Conservation (phyloP, 2,888 invertebrate species). For the Caenorhabditis sp. region DNA sequence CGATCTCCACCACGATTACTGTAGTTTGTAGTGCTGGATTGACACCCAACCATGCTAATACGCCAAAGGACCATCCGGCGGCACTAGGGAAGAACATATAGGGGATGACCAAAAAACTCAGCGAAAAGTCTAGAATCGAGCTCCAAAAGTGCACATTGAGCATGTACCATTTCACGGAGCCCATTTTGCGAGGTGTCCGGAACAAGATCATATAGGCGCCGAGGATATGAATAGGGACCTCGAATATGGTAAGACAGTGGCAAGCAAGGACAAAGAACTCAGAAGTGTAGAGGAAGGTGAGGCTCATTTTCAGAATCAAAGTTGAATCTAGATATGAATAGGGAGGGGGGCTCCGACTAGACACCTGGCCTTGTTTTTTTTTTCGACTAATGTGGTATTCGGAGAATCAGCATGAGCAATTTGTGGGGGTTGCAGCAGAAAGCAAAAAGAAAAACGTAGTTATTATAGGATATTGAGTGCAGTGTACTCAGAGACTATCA, state of each 20-base stretch:
- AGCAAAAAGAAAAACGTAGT: no score
- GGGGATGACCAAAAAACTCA: constrained; percentile 29
- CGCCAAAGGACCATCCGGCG: not conserved
- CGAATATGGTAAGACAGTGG: constrained; percentile 17
- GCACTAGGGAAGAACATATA: constrained; percentile 25
- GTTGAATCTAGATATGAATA: not conserved
- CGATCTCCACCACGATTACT: not conserved
- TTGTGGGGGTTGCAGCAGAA: no score
- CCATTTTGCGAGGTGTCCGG: constrained; percentile 28
- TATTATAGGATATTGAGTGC: no score
- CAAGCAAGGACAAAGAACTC: not conserved
- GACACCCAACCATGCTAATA: constrained; percentile 11
- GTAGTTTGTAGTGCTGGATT: constrained; percentile 21
- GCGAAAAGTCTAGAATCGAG: constrained; percentile 1
- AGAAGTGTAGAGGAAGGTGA: not conserved
- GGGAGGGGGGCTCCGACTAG: no score
- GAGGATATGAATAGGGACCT: constrained; percentile 23
- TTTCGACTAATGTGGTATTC: no score
- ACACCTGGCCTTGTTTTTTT: no score
- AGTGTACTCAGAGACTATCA: no score
- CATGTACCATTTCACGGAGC: constrained; percentile 29
- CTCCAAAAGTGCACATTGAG: constrained; percentile 35
- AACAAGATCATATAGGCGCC: constrained; percentile 17
- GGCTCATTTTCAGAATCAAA: not conserved
- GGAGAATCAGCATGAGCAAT: no score